Evolutionary conservation across 1,140 invertebrate species (phyloP).

Genomic region (Drosophila virilis): DNA sequence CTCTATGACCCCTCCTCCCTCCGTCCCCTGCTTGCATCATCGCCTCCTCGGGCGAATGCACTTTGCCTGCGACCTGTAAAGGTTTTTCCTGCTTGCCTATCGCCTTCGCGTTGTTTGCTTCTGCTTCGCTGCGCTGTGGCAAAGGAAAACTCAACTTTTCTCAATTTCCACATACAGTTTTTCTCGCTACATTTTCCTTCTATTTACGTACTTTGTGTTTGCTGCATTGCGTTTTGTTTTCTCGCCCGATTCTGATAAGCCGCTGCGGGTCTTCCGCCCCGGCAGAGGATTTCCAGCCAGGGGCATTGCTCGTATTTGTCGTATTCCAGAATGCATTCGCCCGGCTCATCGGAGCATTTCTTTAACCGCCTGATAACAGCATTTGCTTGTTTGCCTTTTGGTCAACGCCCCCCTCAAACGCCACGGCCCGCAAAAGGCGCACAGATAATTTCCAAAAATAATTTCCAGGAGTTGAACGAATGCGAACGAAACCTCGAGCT

Average conservation of each 20-base stretch:
- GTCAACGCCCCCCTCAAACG: constrained; percentile 61
- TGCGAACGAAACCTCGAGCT: not conserved
- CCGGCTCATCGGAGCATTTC: not conserved
- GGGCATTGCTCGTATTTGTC: constrained; percentile 25
- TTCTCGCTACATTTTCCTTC: constrained; percentile 44
- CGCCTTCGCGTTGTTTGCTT: constrained; percentile 28
- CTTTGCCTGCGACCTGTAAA: constrained; percentile 59
- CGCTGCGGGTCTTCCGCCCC: constrained; percentile 68
- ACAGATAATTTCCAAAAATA: constrained; percentile 42
- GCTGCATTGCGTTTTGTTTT: constrained; percentile 27
- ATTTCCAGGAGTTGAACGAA: constrained; percentile 6
- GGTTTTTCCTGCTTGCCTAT: constrained; percentile 64
- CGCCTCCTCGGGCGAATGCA: constrained; percentile 63
- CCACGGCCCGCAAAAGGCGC: not conserved
- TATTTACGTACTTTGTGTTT: constrained; percentile 51
- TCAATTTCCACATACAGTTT: constrained; percentile 4
- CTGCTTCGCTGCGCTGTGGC: constrained; percentile 1
- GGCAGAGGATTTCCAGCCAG: constrained; percentile 71
- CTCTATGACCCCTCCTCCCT: constrained; percentile 8
- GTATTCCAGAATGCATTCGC: constrained; percentile 47
- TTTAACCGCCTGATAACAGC: constrained; percentile 53
- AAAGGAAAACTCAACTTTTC: constrained; percentile 22
- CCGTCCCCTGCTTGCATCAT: not conserved
- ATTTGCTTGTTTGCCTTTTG: constrained; percentile 33
- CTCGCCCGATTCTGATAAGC: constrained; percentile 59